phyloP scores from a whole-genome alignment of 2,888 invertebrate genomes.

The Leptinotarsa peninsularis region DNA sequence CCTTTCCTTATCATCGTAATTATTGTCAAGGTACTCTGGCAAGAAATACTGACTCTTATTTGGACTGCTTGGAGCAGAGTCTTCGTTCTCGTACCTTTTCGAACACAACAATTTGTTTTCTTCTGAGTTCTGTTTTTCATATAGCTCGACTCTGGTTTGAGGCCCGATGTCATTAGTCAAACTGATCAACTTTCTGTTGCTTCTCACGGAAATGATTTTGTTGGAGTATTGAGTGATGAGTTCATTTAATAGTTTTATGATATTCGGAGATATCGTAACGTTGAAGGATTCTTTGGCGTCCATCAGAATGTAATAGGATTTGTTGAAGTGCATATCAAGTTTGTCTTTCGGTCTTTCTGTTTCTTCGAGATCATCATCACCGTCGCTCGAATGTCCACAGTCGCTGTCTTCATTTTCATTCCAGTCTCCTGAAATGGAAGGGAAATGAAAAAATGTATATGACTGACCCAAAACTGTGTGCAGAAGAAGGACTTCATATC shows the following conservation, averaged over 20 bases:
- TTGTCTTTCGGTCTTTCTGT: slow-evolving; percentile 44
- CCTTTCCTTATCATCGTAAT: slow-evolving; percentile 62
- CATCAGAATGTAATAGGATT: slow-evolving; percentile 76
- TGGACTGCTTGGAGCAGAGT: slow-evolving; percentile 74
- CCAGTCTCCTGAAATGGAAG: slow-evolving; percentile 59
- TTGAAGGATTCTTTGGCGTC: slow-evolving; percentile 77
- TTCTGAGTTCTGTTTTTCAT: slow-evolving; percentile 69
- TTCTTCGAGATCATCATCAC: slow-evolving; percentile 62
- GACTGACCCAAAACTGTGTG: too few relatives aligned
- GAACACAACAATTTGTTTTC: slow-evolving; percentile 66
- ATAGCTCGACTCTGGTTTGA: slow-evolving; percentile 71
- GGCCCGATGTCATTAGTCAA: slow-evolving; percentile 77
- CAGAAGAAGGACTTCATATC: too few relatives aligned
- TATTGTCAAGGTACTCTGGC: slow-evolving; percentile 45
- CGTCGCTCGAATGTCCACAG: slow-evolving; percentile 70
- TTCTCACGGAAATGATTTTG: slow-evolving; percentile 63
- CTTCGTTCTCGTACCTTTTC: slow-evolving; percentile 73
- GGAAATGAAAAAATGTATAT: background rate
- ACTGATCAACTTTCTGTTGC: slow-evolving; percentile 64
- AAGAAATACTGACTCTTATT: slow-evolving; percentile 44
- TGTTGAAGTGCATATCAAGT: slow-evolving; percentile 54
- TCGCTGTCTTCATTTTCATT: slow-evolving; percentile 66
- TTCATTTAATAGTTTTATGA: slow-evolving; percentile 69
- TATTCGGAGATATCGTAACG: slow-evolving; percentile 76
- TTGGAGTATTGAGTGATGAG: slow-evolving; percentile 62